Evolutionary conservation across 1,140 invertebrate species (phyloP).

Genomic region (Lordiphosa stackelbergi): DNA sequence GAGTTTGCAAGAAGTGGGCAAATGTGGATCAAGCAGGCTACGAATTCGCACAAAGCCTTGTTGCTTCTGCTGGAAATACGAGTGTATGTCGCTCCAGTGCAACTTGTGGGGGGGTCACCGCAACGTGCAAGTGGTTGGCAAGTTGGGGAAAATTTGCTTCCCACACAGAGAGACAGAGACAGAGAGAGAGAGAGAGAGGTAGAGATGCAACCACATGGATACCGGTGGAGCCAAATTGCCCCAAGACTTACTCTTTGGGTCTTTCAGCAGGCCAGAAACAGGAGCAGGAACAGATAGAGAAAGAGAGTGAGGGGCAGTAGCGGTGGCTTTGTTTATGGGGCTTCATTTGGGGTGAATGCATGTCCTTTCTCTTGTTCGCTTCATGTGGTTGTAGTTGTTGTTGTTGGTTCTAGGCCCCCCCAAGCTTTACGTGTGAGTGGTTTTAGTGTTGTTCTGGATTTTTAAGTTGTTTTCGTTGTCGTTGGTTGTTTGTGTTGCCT

Average conservation of each 20-base stretch:
- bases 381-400: constrained; percentile 26
- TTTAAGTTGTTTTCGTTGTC: constrained; percentile 75
- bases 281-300: not conserved
- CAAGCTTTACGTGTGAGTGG: constrained; percentile 67
- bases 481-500: constrained; percentile 57
- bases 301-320: constrained; percentile 1
- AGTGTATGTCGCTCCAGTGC: constrained; percentile 16
- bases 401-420: constrained; percentile 26
- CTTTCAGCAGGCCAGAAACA: constrained; percentile 29
- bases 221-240: constrained; percentile 31
- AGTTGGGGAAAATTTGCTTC: constrained; percentile 16
- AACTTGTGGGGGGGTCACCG: constrained; percentile 1
- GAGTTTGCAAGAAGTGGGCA: constrained; percentile 51
- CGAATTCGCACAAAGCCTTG: constrained; percentile 49
- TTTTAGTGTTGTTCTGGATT: constrained; percentile 74
- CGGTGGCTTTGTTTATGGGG: constrained; percentile 67
- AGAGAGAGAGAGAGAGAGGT: constrained; percentile 3
- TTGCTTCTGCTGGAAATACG: constrained; percentile 43
- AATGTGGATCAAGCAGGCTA: constrained; percentile 60
- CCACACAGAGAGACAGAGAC: not conserved
- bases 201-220: constrained; percentile 23
- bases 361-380: constrained; percentile 18
- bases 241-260: constrained; percentile 20
- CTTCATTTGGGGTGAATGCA: constrained; percentile 55
- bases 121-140: constrained; percentile 51